Conservation (phyloP, 2,797 vertebrate genomes). For the Xenops minutus region DNA sequence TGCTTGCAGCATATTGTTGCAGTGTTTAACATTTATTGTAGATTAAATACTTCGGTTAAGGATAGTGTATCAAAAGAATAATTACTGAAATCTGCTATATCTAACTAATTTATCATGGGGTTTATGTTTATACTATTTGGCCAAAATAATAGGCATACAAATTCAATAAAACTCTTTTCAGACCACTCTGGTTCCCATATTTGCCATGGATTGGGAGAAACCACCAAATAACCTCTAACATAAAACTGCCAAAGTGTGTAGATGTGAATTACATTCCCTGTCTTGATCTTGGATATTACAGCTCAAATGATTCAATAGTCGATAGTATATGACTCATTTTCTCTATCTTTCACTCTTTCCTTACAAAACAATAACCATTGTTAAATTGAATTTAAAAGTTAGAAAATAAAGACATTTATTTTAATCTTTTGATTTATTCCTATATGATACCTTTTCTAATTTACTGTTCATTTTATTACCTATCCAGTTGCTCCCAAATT, state of each 20-base stretch:
- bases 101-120: not conserved
- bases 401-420: constrained; percentile 51
- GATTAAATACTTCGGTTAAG: not conserved
- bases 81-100: not conserved
- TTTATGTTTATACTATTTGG: not conserved
- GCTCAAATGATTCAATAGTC: not conserved
- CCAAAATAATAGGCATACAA: not conserved
- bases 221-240: not conserved
- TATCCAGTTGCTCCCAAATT: constrained; percentile 92
- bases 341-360: not conserved
- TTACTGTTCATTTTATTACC: constrained; percentile 81
- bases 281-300: not conserved
- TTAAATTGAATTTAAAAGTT: not conserved
- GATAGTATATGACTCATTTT: not conserved
- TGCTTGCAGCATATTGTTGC: not conserved
- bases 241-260: not conserved
- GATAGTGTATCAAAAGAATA: not conserved
- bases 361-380: not conserved
- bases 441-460: constrained; percentile 69
- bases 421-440: constrained; percentile 69
- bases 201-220: not conserved
- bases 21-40: not conserved
- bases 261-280: not conserved
- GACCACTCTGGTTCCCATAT: not conserved
- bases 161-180: not conserved